Conservation (phyloP, 2,113 vertebrate species). For the Antennarius striatus region DNA sequence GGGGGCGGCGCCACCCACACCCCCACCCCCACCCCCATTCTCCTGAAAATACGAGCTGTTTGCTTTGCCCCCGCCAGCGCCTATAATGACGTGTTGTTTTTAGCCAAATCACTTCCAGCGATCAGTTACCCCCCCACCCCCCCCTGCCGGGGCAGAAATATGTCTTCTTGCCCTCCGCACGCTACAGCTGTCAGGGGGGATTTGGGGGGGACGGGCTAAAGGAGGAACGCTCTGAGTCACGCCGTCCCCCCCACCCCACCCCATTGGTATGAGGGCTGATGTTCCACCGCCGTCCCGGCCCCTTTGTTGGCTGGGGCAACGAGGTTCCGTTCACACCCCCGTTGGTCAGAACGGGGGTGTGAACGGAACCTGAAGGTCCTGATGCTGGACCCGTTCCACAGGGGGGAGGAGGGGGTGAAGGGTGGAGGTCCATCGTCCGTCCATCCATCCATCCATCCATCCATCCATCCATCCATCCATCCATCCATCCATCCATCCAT, state of each 20-base stretch:
- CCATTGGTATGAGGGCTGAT: neutral
- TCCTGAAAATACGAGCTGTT: constrained; percentile 89
- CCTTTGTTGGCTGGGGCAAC: too few relatives aligned
- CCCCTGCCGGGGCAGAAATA: constrained; percentile 80
- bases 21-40: neutral
- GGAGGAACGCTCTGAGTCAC: constrained; percentile 67
- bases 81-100: constrained; percentile 95
- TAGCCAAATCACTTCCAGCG: constrained; percentile 96
- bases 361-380: too few relatives aligned
- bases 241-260: neutral
- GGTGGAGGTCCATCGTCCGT: too few relatives aligned
- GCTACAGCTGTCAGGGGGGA: constrained; percentile 89
- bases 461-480: too few relatives aligned
- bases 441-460: too few relatives aligned
- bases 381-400: too few relatives aligned
- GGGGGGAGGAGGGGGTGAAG: too few relatives aligned
- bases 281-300: too few relatives aligned
- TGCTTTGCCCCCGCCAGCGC: constrained; percentile 91
- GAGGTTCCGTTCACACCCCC: too few relatives aligned
- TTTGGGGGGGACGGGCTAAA: constrained; percentile 85
- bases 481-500: too few relatives aligned
- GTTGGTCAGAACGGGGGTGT: too few relatives aligned
- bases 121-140: constrained; percentile 82
- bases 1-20: too few relatives aligned
- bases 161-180: constrained; percentile 90